A percentile compares a stretch with the other conserved stretches of the same genome.
Evolutionary conservation across 2,113 vertebrate species (phyloP).

Genomic region (Tetrax tetrax): DNA sequence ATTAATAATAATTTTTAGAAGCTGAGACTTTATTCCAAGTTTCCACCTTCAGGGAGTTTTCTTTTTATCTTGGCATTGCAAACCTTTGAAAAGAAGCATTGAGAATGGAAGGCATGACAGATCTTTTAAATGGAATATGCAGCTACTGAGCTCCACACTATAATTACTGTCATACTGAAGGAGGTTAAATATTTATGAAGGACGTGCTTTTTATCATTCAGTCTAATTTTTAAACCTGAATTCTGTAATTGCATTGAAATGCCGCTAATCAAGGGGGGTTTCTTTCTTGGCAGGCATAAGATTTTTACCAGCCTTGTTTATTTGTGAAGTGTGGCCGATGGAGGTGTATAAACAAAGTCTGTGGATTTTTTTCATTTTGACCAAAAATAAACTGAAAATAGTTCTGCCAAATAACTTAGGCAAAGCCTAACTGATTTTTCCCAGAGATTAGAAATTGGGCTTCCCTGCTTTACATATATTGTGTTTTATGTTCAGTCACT

Average conservation of each 20-base stretch:
- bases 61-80: constrained; percentile 55
- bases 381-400: background rate
- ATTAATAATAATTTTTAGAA: constrained; percentile 59
- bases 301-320: constrained; percentile 8
- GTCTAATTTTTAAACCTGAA: constrained; percentile 69
- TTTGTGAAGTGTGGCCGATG: background rate
- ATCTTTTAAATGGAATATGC: constrained; percentile 36
- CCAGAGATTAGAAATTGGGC: background rate
- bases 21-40: constrained; percentile 51
- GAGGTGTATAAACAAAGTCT: background rate
- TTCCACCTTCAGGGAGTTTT: constrained; percentile 59
- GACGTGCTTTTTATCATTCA: constrained; percentile 70
- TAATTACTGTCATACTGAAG: constrained; percentile 66
- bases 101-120: constrained; percentile 49
- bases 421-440: background rate
- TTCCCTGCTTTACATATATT: background rate
- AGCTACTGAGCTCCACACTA: constrained; percentile 35
- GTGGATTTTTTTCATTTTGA: background rate
- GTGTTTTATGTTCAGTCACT: background rate
- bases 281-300: constrained; percentile 33
- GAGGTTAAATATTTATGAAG: constrained; percentile 78
- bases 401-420: background rate
- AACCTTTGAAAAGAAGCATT: constrained; percentile 43
- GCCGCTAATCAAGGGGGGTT: constrained; percentile 19
- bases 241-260: constrained; percentile 67